These are phyloP conservation scores for Arizona elegans DNA, from an alignment of 2,113 vertebrate species.

Conservation along the genomic window DNA sequence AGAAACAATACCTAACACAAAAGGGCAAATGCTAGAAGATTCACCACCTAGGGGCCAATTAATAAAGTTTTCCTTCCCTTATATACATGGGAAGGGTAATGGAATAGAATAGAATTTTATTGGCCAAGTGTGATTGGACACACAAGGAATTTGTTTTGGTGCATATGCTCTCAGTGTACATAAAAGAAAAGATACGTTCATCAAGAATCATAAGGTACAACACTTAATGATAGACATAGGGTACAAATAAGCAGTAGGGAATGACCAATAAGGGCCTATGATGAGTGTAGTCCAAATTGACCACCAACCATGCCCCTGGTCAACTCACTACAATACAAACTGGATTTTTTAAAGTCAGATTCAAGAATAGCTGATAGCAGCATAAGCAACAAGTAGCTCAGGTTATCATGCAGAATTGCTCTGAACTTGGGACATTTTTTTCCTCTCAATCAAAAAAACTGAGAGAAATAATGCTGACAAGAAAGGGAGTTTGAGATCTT, in stretches of 20 bases:
- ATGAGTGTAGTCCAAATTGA: neutral
- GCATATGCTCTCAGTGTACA: too few species aligned
- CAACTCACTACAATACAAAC: neutral
- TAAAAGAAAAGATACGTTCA: too few species aligned
- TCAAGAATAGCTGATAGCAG: neutral
- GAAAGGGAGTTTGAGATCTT: neutral
- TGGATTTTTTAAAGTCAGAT: neutral
- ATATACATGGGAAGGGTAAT: neutral
- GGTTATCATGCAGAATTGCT: neutral
- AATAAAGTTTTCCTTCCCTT: neutral
- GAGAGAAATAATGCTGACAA: neutral
- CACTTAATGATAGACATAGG: too few species aligned
- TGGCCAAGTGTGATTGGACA: too few species aligned
- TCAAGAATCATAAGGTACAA: too few species aligned
- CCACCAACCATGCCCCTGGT: neutral
- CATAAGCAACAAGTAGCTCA: neutral
- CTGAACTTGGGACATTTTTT: neutral
- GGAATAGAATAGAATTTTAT: too few species aligned
- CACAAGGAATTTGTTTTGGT: too few species aligned
- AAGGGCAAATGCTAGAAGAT: neutral
- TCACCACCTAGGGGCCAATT: neutral
- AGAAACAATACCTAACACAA: neutral
- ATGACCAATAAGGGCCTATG: neutral
- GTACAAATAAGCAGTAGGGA: neutral
- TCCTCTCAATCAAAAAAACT: neutral